These are phyloP conservation scores for Drosophila virilis DNA, from an alignment of 1,140 invertebrate genomes.

Conservation along the genomic window DNA sequence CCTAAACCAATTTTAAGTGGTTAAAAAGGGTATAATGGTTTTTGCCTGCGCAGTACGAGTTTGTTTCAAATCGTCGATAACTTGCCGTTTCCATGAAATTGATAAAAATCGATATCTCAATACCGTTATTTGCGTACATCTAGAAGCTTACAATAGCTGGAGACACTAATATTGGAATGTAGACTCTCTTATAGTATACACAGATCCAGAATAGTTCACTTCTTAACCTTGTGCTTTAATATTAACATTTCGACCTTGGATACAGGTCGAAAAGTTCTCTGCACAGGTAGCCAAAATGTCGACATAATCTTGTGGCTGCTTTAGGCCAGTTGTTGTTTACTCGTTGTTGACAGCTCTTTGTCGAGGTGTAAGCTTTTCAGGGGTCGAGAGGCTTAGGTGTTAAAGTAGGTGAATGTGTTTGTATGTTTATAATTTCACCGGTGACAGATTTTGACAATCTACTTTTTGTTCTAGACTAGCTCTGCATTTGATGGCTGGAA, in stretches of 20 bases:
- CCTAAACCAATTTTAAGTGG: too few relatives aligned
- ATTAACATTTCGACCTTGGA: background rate
- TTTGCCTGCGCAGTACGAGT: too few relatives aligned
- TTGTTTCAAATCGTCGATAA: too few relatives aligned
- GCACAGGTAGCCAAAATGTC: slow-evolving; percentile 33
- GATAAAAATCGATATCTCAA: too few relatives aligned
- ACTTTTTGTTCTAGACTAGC: slow-evolving; percentile 32
- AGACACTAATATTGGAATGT: too few relatives aligned
- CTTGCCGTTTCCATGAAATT: too few relatives aligned
- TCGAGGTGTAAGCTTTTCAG: slow-evolving; percentile 38
- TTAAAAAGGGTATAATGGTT: too few relatives aligned
- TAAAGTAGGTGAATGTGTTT: slow-evolving; percentile 15
- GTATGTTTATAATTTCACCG: slow-evolving; percentile 14
- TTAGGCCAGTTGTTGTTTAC: slow-evolving; percentile 49
- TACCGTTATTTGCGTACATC: too few relatives aligned
- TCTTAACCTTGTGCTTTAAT: too few relatives aligned
- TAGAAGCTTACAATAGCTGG: too few relatives aligned
- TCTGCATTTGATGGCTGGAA: slow-evolving; percentile 59
- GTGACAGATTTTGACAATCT: slow-evolving; percentile 71
- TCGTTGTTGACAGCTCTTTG: slow-evolving; percentile 58
- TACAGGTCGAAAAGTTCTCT: background rate
- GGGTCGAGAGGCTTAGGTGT: background rate
- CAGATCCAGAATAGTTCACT: too few relatives aligned
- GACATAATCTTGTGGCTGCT: slow-evolving; percentile 60
- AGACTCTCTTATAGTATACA: too few relatives aligned